Conservation (phyloP, 2,888 invertebrate species). For the Monoplex corrugatus region DNA sequence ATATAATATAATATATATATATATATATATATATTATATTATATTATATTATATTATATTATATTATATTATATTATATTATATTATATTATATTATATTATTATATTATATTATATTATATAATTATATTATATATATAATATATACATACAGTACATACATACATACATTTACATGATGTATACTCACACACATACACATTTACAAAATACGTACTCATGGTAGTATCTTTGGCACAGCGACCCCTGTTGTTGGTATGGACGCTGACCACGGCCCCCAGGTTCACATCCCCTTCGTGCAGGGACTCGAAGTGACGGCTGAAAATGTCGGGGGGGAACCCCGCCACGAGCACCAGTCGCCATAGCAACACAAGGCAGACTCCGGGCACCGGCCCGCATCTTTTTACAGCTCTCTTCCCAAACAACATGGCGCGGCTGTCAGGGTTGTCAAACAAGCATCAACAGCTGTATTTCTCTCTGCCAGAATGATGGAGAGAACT, state of each 20-base stretch:
- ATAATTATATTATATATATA: too few relatives aligned
- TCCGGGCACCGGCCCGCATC: not conserved
- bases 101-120: too few relatives aligned
- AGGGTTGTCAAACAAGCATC: not conserved
- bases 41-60: too few relatives aligned
- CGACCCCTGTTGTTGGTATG: conserved; percentile 58
- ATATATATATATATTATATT: too few relatives aligned
- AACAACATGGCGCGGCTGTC: not conserved
- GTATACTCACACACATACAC: too few relatives aligned
- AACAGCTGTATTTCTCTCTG: not conserved
- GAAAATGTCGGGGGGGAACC: conserved; percentile 61
- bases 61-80: too few relatives aligned
- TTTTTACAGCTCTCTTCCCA: too few relatives aligned
- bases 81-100: too few relatives aligned
- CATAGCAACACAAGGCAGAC: not conserved
- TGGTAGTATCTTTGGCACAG: conserved; percentile 51
- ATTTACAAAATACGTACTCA: not conserved
- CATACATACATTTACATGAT: too few relatives aligned
- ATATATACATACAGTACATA: too few relatives aligned
- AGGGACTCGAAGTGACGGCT: conserved; percentile 50
- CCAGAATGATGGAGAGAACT: not conserved
- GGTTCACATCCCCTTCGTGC: conserved; percentile 61
- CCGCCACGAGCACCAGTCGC: not conserved
- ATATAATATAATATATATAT: too few relatives aligned
- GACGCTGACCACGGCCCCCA: conserved; percentile 68